Evolutionary conservation across 2,888 invertebrate species (phyloP), one percentile per base, ranked within the genome.

Genomic region (Drosophila bunnanda): DNA sequence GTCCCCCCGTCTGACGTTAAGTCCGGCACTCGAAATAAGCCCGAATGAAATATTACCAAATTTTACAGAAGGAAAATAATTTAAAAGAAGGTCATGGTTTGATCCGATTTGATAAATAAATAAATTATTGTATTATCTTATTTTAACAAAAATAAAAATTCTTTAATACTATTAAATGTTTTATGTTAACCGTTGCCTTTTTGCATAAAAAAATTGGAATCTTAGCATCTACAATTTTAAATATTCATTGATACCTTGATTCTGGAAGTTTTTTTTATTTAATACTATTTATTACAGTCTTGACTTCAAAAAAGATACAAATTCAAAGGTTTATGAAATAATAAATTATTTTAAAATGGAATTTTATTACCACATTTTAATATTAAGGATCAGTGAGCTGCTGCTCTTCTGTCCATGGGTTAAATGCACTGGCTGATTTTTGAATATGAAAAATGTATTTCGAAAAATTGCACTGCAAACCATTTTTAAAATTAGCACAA

Each of bases 401-500:
- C 9, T 32, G 25, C 15, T 22, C 10, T 6, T n/a, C 13, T 34
- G 25, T 15, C 56, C 20, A 65, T 48, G 22, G 17, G 22, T 66
- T n/a, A 13, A 28, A 10, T 12, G 39, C 28, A 46, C 13, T 34
- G 34, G n/a, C 17, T 36, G 34, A 36, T 34, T 68, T 39, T 17
- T 54, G 30, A 32, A 39, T 30, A 70, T 61, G 30, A 32, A 56
- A 52, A 28, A 68, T 75, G 39, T 61, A 60, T 60, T 64, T 52
- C 15, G 32, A 38, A 77, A 65, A 58, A 68, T 55, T 68, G 22
- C 43, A 36, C 41, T 64, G 73, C 73, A 68, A 67, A 59, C 56
- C 52, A 69, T 76, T 62, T 67, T 67, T 20, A 39, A 84, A 84
- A 76, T 80, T 68, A 75, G 62, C 64, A 41, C 53, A 70, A 72